phyloP scores from a whole-genome alignment of 2,113 vertebrate genomes.

The Aegotheles bennettii region DNA sequence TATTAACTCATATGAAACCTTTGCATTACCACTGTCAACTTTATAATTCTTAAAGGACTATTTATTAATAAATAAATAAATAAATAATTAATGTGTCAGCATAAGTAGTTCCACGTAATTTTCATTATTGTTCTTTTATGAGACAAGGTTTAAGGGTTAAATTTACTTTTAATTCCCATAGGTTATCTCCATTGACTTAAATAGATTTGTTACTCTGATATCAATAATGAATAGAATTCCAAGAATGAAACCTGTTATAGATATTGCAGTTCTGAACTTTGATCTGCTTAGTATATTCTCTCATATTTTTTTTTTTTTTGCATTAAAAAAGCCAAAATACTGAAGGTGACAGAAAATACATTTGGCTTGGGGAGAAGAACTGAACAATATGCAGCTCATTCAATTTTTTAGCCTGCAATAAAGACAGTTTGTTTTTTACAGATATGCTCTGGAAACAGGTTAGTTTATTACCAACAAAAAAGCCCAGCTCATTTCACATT shows the following conservation, averaged over 20 bases:
- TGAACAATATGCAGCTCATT: neutral
- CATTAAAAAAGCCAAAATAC: neutral
- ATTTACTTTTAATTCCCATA: neutral
- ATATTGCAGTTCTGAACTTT: neutral
- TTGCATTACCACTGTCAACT: neutral
- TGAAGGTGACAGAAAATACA: neutral
- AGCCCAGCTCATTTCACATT: neutral
- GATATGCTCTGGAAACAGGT: neutral
- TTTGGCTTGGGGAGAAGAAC: neutral
- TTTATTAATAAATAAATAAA: neutral
- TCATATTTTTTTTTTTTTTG: neutral
- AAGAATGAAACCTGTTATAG: neutral
- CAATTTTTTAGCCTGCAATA: neutral
- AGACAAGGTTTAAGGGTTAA: neutral
- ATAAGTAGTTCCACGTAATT: neutral
- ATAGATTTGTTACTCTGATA: neutral
- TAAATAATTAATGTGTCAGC: neutral
- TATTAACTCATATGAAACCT: neutral
- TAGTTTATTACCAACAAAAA: neutral
- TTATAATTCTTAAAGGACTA: neutral
- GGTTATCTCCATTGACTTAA: neutral
- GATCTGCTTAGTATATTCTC: neutral
- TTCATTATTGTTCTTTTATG: neutral
- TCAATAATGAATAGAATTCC: neutral
- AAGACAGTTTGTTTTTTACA: neutral